Evolutionary conservation across 2,888 invertebrate species (phyloP).

Genomic region (Limnephilus marmoratus): DNA sequence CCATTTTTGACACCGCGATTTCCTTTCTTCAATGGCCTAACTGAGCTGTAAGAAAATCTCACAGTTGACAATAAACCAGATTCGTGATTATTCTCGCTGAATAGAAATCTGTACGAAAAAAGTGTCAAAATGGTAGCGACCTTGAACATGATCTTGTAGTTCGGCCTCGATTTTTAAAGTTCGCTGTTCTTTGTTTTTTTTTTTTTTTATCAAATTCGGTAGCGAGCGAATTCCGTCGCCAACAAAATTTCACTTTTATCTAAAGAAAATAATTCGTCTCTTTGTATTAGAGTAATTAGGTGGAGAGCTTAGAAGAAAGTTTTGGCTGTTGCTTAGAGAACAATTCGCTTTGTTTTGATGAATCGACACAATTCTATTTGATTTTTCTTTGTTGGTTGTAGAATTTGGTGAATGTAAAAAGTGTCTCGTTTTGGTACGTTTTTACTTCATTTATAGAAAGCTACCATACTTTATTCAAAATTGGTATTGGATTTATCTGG

Average conservation of each 20-base stretch:
- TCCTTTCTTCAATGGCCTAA: neutral
- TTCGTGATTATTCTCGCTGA: neutral
- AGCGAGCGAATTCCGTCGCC: constrained; percentile 35
- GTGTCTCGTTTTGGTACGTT: neutral
- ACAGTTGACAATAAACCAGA: neutral
- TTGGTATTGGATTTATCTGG: neutral
- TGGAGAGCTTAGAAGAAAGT: constrained; percentile 31
- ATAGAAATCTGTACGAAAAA: constrained; percentile 11
- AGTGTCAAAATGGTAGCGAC: neutral
- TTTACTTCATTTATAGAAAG: neutral
- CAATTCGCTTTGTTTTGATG: constrained; percentile 35
- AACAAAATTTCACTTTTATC: constrained; percentile 49
- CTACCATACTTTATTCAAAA: neutral
- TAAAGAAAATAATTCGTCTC: constrained; percentile 28
- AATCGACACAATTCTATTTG: constrained; percentile 25
- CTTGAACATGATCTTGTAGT: constrained; percentile 32
- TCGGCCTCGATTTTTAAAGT: neutral
- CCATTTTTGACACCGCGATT: neutral
- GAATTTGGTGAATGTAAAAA: neutral
- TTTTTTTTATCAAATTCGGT: constrained; percentile 32
- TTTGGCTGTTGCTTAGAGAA: neutral
- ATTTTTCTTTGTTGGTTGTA: neutral
- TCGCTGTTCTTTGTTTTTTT: neutral
- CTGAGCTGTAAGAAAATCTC: neutral
- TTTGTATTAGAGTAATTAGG: constrained; percentile 19